Conservation (phyloP, 2,797 vertebrate species). For the Neosalanx taihuensis region DNA sequence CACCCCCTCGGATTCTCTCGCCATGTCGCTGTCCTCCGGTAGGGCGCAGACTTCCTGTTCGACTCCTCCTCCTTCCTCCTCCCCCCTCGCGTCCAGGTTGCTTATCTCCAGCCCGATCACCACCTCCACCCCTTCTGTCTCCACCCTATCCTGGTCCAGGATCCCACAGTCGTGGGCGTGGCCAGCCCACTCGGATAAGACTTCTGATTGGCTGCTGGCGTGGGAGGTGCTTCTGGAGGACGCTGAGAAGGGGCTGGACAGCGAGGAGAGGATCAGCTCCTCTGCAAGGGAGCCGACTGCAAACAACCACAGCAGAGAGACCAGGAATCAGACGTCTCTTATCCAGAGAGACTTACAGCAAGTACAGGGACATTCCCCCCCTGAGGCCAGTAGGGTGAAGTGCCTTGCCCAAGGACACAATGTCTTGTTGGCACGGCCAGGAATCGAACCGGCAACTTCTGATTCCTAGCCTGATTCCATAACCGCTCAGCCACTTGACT, state of each 20-base stretch:
- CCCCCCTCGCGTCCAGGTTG: not conserved
- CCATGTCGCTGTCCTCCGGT: not conserved
- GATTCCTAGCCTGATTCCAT: too few species aligned
- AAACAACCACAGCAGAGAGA: not conserved
- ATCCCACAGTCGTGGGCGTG: conserved; percentile 11
- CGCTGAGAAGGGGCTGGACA: conserved; percentile 54
- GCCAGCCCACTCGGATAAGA: not conserved
- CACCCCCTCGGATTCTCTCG: not conserved
- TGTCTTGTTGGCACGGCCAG: too few species aligned
- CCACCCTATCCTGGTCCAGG: conserved; percentile 47
- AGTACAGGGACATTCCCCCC: too few species aligned
- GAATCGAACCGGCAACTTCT: too few species aligned
- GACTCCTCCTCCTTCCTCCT: not conserved
- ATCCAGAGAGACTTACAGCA: too few species aligned
- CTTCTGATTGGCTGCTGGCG: conserved; percentile 23
- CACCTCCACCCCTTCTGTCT: conserved; percentile 42
- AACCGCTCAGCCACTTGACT: too few species aligned
- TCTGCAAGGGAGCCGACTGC: conserved; percentile 44
- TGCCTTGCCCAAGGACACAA: too few species aligned
- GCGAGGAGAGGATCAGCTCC: conserved; percentile 47
- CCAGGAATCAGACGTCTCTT: not conserved
- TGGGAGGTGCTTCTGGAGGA: conserved; percentile 18
- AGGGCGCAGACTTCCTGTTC: not conserved
- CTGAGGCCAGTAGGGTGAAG: too few species aligned
- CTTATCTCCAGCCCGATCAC: conserved; percentile 17